Conservation (phyloP, 2,888 invertebrate genomes). For the Euclidia mi region DNA sequence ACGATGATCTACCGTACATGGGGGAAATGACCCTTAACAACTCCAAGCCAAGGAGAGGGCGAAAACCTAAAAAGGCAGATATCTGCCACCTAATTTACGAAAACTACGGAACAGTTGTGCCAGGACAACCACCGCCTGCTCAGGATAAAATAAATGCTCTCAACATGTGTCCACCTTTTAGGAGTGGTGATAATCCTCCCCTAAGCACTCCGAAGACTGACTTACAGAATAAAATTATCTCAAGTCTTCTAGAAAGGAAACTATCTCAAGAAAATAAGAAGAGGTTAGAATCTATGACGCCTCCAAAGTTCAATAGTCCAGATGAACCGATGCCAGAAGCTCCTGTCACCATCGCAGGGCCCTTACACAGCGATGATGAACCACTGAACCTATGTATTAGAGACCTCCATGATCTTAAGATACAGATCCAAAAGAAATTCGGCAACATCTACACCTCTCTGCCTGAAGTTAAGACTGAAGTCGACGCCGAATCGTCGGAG, state of each 20-base stretch:
- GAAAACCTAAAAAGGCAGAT: conserved; percentile 97
- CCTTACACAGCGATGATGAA: conserved; percentile 90
- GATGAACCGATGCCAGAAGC: conserved; percentile 79
- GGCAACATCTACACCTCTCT: conserved; percentile 91
- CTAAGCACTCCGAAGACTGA: conserved; percentile 89
- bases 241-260: conserved; percentile 92
- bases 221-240: conserved; percentile 92
- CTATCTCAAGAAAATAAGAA: conserved; percentile 92
- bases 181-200: conserved; percentile 56
- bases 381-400: conserved; percentile 96
- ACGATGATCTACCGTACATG: conserved; percentile 97
- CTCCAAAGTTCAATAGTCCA: conserved; percentile 74
- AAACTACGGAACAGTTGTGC: conserved; percentile 96
- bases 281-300: conserved; percentile 74
- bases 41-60: conserved; percentile 95
- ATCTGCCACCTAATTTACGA: conserved; percentile 97
- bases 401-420: conserved; percentile 93
- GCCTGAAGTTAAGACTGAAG: conserved; percentile 90
- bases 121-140: conserved; percentile 91
- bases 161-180: conserved; percentile 67
- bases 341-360: conserved; percentile 73
- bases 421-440: conserved; percentile 91
- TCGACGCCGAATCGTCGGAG: conserved; percentile 86
- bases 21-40: conserved; percentile 97
- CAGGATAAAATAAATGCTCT: conserved; percentile 80